Evolutionary conservation across 2,888 invertebrate genomes (phyloP), one percentile per base, ranked within the genome.

Genomic region (Nemoura dubitans): DNA sequence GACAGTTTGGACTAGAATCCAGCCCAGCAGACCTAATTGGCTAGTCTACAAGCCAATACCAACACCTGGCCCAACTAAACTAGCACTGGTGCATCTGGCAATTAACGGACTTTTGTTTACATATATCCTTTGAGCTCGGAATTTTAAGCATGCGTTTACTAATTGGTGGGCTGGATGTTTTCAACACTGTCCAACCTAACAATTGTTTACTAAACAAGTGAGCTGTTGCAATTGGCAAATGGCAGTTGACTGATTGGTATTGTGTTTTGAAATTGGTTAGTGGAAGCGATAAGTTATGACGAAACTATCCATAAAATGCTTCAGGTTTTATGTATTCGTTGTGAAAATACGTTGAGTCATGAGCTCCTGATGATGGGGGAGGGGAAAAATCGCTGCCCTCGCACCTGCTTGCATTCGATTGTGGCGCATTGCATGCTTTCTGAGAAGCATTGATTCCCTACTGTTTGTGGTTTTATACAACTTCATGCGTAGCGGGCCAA

Each of bases 1-100:
- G 30, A 81, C n/a, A 28, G 16, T 7, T 59, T 81, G 81, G 21
- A 27, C 81, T 30, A 81, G 81, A 81, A 81, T 81, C 29, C 81
- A 81, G 21, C 2, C 14, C 1, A 7, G 5, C 16, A 81, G 81
- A 81, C 81, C 81, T 81, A 81, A 81, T 81, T 81, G 81, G 81
- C 81, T 30, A 0, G n/a, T 10, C 14, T 5, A 29, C 81, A 81
- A 30, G 14, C 81, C 28, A 27, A 81, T 30, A 6, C 30, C 21
- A 59, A 14, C 59, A 59, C 59, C 59, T 59, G 59, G 21, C 59
- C 59, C 21, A 59, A 36, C 36, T 36, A 36, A 59, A 10, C 14
- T 21, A 59, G 59, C 59, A 2, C 21, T n/a, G n/a, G n/a, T n/a
- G 21, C 59, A 59, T 59, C 59, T 59, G 59, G 59, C 59, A 59